Conservation (phyloP, 2,888 invertebrate species). For the Rutpela maculata region DNA sequence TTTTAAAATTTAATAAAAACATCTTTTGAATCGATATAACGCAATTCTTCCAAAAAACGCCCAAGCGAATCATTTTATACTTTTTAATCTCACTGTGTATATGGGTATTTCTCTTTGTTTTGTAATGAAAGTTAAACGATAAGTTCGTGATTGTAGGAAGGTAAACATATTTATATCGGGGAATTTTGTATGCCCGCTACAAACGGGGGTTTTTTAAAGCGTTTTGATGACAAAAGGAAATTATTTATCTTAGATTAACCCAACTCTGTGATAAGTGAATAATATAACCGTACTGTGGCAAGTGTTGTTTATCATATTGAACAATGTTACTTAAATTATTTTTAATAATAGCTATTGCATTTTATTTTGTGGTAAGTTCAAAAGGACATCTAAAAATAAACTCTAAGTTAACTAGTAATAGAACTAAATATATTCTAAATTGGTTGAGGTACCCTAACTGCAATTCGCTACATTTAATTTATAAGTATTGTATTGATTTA, state of each 20-base stretch:
- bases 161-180: background rate
- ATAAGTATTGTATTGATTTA: no score
- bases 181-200: background rate
- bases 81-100: background rate
- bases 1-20: no score
- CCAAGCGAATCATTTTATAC: background rate
- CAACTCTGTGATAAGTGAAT: background rate
- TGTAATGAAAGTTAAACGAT: background rate
- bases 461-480: background rate
- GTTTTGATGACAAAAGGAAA: background rate
- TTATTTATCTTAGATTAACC: background rate
- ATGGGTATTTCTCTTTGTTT: background rate
- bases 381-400: background rate
- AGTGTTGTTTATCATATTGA: background rate
- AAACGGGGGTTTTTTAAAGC: background rate
- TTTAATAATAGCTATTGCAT: background rate
- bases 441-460: background rate
- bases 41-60: no score
- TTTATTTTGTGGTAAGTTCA: constrained; percentile 2
- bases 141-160: background rate
- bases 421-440: background rate
- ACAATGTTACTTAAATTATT: background rate
- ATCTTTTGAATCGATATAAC: background rate
- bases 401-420: background rate
- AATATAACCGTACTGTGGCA: background rate